phyloP scores from a whole-genome alignment of 2,888 invertebrate species.

The Endomychus coccineus region DNA sequence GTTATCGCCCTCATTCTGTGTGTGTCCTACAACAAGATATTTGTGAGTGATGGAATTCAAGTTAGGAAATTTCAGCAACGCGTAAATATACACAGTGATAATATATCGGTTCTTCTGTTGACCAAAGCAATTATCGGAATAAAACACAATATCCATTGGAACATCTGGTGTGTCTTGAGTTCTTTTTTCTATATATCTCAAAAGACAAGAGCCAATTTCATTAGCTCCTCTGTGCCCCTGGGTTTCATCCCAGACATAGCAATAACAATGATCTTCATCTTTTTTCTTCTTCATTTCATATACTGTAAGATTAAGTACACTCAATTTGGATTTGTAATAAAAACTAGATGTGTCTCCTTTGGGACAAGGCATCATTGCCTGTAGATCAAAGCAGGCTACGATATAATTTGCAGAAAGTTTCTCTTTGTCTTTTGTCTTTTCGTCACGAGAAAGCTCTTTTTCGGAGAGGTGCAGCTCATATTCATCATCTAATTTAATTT shows the following conservation, averaged over 20 bases:
- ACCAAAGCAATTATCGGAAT: constrained; percentile 12
- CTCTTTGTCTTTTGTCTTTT: constrained; percentile 22
- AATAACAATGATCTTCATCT: too few species aligned
- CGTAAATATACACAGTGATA: constrained; percentile 10
- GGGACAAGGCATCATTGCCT: constrained; percentile 25
- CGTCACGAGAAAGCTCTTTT: constrained; percentile 20
- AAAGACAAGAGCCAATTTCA: too few species aligned
- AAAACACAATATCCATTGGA: constrained; percentile 9
- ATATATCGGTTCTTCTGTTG: constrained; percentile 14
- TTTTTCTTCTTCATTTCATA: constrained; percentile 12
- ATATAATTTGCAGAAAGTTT: constrained; percentile 12
- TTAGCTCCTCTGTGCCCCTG: constrained; percentile 2
- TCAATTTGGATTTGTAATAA: constrained; percentile 25
- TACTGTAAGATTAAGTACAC: constrained; percentile 23
- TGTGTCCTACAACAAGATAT: constrained; percentile 8
- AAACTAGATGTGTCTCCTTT: constrained; percentile 23
- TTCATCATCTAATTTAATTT: constrained; percentile 14
- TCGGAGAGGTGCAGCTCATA: constrained; percentile 20
- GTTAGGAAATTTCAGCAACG: constrained; percentile 2
- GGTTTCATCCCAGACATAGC: constrained; percentile 6
- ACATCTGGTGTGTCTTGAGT: too few species aligned
- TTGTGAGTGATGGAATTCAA: constrained; percentile 10
- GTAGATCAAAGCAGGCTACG: constrained; percentile 25
- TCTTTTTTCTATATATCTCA: too few species aligned
- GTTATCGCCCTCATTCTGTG: constrained; percentile 9